These are phyloP conservation scores for Metalampra italica DNA, from an alignment of 2,888 invertebrate genomes.

Conservation along the genomic window DNA sequence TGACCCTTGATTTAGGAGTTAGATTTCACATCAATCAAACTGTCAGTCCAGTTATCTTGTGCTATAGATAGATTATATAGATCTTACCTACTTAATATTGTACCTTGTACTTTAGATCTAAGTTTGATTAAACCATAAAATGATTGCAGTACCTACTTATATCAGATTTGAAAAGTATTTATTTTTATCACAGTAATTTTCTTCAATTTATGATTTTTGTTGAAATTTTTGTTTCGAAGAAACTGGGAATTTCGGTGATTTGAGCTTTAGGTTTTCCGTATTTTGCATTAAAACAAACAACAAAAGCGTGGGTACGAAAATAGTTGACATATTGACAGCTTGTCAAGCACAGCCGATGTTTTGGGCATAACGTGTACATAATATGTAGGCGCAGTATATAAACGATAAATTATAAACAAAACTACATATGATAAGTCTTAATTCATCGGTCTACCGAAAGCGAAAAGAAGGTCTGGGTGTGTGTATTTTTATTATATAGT, in stretches of 20 bases:
- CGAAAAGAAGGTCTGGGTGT: no score
- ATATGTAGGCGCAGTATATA: not conserved
- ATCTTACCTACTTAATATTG: not conserved
- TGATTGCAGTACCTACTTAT: no score
- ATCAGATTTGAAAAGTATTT: no score
- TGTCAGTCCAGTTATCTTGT: conserved; percentile 1
- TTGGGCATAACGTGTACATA: not conserved
- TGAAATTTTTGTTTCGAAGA: not conserved
- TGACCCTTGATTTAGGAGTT: not conserved
- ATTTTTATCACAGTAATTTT: no score
- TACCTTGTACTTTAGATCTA: not conserved
- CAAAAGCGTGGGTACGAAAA: not conserved
- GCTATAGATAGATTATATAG: not conserved
- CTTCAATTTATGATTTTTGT: no score
- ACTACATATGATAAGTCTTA: no score
- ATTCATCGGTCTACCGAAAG: no score
- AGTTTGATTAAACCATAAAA: no score
- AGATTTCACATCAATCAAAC: conserved; percentile 3
- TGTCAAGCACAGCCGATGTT: not conserved
- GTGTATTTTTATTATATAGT: no score
- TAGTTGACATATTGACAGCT: conserved; percentile 4
- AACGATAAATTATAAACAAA: not conserved
- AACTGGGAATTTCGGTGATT: not conserved
- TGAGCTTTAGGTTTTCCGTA: no score
- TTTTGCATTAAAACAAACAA: not conserved